phyloP scores from a whole-genome alignment of 2,888 invertebrate species.

The Dione juno region DNA sequence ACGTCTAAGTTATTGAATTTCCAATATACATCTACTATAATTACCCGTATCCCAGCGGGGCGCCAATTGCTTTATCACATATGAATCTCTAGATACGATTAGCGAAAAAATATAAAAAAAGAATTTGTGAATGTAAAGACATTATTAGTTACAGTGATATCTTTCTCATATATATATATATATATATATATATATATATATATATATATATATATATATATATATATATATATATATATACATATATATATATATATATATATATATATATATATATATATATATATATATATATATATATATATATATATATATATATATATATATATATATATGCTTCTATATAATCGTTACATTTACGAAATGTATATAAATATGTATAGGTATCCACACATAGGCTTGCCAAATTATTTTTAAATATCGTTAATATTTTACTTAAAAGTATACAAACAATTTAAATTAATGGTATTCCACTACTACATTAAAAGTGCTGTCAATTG shows the following conservation, averaged over 20 bases:
- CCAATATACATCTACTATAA: conserved; percentile 61
- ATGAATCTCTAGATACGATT: conserved; percentile 36
- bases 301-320: too few species aligned
- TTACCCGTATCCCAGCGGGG: conserved; percentile 79
- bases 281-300: too few species aligned
- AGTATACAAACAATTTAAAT: conserved; percentile 42
- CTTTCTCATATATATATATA: not conserved
- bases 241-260: too few species aligned
- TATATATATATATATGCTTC: too few species aligned
- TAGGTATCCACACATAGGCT: too few species aligned
- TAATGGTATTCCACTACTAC: conserved; percentile 57
- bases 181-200: too few species aligned
- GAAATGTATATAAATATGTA: too few species aligned
- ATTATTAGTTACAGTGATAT: not conserved
- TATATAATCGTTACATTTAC: too few species aligned
- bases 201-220: too few species aligned
- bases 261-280: too few species aligned
- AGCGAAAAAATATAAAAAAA: conserved; percentile 25
- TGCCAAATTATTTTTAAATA: too few species aligned
- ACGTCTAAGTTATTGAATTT: conserved; percentile 52
- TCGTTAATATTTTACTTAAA: conserved; percentile 28
- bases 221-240: too few species aligned
- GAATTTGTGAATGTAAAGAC: not conserved
- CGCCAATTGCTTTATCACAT: conserved; percentile 75
- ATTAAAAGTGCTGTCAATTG: conserved; percentile 67